phyloP scores from a whole-genome alignment of 2,113 vertebrate genomes.

The Bubo scandiacus region DNA sequence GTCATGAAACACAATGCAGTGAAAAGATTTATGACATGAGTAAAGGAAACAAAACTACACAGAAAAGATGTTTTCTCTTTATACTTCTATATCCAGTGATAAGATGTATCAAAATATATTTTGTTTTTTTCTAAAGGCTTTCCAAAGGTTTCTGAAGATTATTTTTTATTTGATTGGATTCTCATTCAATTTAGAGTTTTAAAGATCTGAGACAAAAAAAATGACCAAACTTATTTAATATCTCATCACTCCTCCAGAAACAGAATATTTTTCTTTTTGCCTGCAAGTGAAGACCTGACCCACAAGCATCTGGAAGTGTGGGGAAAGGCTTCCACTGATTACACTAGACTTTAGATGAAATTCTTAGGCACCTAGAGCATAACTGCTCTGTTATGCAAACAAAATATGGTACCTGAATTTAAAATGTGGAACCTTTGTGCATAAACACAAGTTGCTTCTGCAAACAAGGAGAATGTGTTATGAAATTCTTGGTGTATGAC shows the following conservation, averaged over 20 bases:
- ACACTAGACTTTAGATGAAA: background rate
- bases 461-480: background rate
- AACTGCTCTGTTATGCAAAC: background rate
- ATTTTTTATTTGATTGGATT: background rate
- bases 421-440: background rate
- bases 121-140: background rate
- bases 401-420: background rate
- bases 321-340: background rate
- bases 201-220: background rate
- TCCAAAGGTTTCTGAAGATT: background rate
- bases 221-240: background rate
- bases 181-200: background rate
- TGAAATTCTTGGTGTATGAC: background rate
- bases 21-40: background rate
- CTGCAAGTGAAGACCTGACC: background rate
- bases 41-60: background rate
- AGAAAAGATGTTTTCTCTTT: background rate
- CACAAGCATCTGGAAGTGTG: background rate
- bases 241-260: background rate
- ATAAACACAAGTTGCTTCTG: background rate
- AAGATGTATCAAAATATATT: background rate
- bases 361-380: background rate
- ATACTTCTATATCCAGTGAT: background rate
- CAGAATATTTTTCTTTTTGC: background rate
- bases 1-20: background rate